A percentile compares a stretch with the other conserved stretches of the same genome.
Conservation (phyloP, 2,797 vertebrate genomes). For the Rachycentron canadum region DNA sequence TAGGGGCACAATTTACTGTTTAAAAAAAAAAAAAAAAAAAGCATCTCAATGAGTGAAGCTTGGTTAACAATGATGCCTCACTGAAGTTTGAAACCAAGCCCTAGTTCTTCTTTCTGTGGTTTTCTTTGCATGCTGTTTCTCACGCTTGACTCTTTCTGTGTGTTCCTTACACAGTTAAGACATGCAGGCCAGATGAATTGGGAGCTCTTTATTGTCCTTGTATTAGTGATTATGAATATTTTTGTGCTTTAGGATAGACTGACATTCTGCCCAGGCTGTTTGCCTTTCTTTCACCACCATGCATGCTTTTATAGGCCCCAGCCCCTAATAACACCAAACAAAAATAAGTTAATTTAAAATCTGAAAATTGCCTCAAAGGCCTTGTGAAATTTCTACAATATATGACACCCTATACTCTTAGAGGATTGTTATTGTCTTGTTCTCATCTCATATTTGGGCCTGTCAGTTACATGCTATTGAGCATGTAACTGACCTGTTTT, state of each 20-base stretch:
- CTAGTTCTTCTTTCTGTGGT: conserved; percentile 15
- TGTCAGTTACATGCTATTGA: conserved; percentile 41
- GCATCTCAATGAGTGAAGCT: conserved; percentile 20
- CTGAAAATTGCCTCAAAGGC: background rate
- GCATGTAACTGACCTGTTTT: conserved; percentile 16
- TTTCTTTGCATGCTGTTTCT: background rate
- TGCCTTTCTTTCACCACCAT: background rate
- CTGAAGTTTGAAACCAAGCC: conserved; percentile 8
- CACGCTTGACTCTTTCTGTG: background rate
- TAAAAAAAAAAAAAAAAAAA: conserved; percentile 30
- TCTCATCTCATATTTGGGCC: conserved; percentile 40
- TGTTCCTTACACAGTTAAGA: conserved; percentile 19
- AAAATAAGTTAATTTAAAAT: background rate
- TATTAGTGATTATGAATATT: conserved; percentile 11
- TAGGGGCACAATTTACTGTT: conserved; percentile 70
- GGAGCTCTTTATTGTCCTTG: background rate
- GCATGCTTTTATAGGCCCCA: background rate
- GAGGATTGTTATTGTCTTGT: conserved; percentile 40
- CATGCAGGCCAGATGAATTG: conserved; percentile 18
- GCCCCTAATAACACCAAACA: background rate
- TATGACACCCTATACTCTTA: conserved; percentile 3
- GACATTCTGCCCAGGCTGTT: conserved; percentile 7
- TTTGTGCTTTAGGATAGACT: conserved; percentile 2
- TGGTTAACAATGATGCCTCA: conserved; percentile 10
- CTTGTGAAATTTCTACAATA: conserved; percentile 3